Percentiles rank a stretch among this genome's conserved stretches.
Evolutionary conservation across 1,140 invertebrate species (phyloP).

Genomic region (Leptopilina boulardi): DNA sequence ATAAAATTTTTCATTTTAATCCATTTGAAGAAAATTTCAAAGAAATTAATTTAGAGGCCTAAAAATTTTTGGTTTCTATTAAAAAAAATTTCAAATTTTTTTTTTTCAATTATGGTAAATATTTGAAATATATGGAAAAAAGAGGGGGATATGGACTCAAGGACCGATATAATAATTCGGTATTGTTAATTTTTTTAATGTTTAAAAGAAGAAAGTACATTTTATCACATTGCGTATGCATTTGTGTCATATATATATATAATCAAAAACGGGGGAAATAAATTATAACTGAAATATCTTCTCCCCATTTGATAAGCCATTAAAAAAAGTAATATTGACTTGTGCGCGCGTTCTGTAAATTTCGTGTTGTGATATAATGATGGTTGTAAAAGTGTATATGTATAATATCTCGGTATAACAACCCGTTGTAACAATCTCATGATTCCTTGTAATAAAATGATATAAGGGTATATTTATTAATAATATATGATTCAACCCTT

Average conservation of each 20-base stretch:
- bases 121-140: not conserved
- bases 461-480: constrained; percentile 22
- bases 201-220: not conserved
- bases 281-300: not conserved
- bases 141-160: not conserved
- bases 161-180: not conserved
- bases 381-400: constrained; percentile 68
- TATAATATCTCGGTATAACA: constrained; percentile 49
- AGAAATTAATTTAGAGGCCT: no score
- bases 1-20: no score
- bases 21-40: no score
- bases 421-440: constrained; percentile 64
- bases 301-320: constrained; percentile 37
- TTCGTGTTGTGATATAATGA: constrained; percentile 72
- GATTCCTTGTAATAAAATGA: constrained; percentile 70
- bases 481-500: not conserved
- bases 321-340: constrained; percentile 54
- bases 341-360: constrained; percentile 66
- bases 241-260: constrained; percentile 9
- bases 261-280: not conserved
- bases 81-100: no score
- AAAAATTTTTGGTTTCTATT: no score
- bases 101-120: not conserved
- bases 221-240: constrained; percentile 1
- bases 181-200: not conserved